A percentile compares a stretch with the other conserved stretches of the same genome.
These are phyloP conservation scores for Drosophila teissieri DNA, from an alignment of 1,140 invertebrate genomes.

Conservation along the genomic window DNA sequence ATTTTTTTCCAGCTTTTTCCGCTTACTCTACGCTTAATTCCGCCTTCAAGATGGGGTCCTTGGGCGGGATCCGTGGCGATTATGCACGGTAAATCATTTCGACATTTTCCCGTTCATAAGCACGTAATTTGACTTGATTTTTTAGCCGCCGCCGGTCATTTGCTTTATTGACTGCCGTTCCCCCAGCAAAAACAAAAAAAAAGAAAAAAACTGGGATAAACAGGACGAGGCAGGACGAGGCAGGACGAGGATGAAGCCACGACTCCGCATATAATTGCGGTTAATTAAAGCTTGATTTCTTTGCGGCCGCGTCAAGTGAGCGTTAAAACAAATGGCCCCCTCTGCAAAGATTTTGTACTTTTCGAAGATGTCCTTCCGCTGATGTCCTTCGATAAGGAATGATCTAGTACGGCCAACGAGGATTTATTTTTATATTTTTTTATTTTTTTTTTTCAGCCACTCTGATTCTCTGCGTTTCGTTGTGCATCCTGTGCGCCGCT, in stretches of 20 bases:
- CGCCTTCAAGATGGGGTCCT: slow-evolving; percentile 39
- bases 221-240: background rate
- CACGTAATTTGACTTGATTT: slow-evolving; percentile 84
- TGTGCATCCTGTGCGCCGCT: slow-evolving; percentile 9
- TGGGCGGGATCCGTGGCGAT: slow-evolving; percentile 64
- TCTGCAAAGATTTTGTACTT: background rate
- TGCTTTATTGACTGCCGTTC: slow-evolving; percentile 71
- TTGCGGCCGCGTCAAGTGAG: slow-evolving; percentile 39
- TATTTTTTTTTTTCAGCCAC: background rate
- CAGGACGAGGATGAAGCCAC: slow-evolving; percentile 24
- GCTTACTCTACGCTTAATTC: slow-evolving; percentile 26
- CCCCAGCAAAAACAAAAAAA: background rate
- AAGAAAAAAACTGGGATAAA: background rate
- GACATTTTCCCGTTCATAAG: slow-evolving; percentile 83
- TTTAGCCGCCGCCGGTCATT: slow-evolving; percentile 54
- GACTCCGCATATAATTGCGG: slow-evolving; percentile 82
- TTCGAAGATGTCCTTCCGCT: background rate
- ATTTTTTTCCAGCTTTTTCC: slow-evolving; percentile 53
- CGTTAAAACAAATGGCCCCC: slow-evolving; percentile 42
- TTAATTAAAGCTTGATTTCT: slow-evolving; percentile 83
- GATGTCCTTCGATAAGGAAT: slow-evolving; percentile 40
- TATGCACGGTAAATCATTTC: slow-evolving; percentile 84
- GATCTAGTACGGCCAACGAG: slow-evolving; percentile 16
- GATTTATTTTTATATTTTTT: slow-evolving; percentile 21
- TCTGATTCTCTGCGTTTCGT: background rate